These are phyloP conservation scores for Cephus cinctus DNA, from an alignment of 1,140 invertebrate genomes.

Conservation along the genomic window DNA sequence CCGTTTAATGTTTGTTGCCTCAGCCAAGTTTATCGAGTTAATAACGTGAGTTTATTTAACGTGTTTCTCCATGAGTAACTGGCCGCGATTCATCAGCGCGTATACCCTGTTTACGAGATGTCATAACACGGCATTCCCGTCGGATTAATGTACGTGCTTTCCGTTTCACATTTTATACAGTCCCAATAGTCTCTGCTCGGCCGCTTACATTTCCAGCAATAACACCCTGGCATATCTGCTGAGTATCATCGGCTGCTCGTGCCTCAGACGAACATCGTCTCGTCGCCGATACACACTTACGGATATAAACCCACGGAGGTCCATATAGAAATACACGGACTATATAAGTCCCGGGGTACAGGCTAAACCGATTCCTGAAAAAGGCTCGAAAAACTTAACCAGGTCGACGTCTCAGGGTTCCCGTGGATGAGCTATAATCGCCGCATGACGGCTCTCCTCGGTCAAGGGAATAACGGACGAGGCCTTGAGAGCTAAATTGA, in stretches of 20 bases:
- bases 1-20: constrained; percentile 40
- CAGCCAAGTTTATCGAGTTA: constrained; percentile 43
- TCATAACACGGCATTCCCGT: constrained; percentile 44
- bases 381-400: too few relatives aligned
- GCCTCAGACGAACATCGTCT: too few relatives aligned
- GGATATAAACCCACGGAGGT: too few relatives aligned
- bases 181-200: constrained; percentile 24
- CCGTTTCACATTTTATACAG: constrained; percentile 31
- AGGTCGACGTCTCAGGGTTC: too few relatives aligned
- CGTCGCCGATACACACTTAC: too few relatives aligned
- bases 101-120: constrained; percentile 37
- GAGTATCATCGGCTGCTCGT: constrained; percentile 26
- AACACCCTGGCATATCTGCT: constrained; percentile 35
- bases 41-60: constrained; percentile 45
- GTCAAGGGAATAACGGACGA: too few relatives aligned
- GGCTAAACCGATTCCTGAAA: too few relatives aligned
- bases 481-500: constrained; percentile 23
- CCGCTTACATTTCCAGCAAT: constrained; percentile 17
- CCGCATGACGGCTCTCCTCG: too few relatives aligned
- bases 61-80: constrained; percentile 14
- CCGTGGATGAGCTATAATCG: too few relatives aligned
- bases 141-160: constrained; percentile 40
- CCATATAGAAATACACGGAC: too few relatives aligned
- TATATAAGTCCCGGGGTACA: too few relatives aligned
- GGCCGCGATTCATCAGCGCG: constrained; percentile 34